Base-by-base conservation (phyloP, 2,113 vertebrate genomes). In the Australoheros scitulus region DNA sequence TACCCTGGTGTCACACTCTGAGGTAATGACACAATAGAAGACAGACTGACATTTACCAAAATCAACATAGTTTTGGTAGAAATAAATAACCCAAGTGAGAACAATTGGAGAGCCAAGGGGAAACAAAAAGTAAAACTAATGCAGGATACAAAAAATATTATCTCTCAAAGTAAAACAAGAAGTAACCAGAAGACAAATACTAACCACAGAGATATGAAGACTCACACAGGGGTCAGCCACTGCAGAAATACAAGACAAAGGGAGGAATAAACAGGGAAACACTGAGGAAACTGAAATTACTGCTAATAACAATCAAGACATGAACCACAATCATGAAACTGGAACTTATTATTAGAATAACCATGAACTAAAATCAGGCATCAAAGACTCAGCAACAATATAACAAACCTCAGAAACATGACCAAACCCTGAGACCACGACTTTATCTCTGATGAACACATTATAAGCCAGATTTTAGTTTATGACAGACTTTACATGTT, bases 121-220 rank as follows among this genome's bases (percentile, higher is more conserved):
- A 63, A n/a, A 63, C 2, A 47, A 50, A 4, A 38, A 63, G 10
- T 1, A 2, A 38, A 14, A 64, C 6, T 63, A 32, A 63, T 10
- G 2, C 18, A n/a, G 18, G n/a, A 36, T 57, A 5, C 2, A 61
- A 4, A 18, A 63, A 63, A 7, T 7, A 14, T 11, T 0, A 34
- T 5, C 61, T 63, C n/a, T 63, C 7, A 63, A 63, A 63, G 61
- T 64, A 38, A 64, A 64, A 64, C 34, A 22, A 34, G 61, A 38
- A 64, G 61, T 38, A 38, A 63, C 36, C 20, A 64, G 38, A 64
- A 64, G 34, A 64, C 11, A 38, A 22, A 32, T 11, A 20, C 32
- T 34, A 36, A 26, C 26, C 26, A 61, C 32, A 0, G 18, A 38
- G 18, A 63, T 20, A n/a, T 14, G 61, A 63, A 38, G 61, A 32